Percentiles rank a stretch among this genome's conserved stretches.
phyloP scores from a whole-genome alignment of 64 coral and sea anemone genomes.

The Acropora yongei region DNA sequence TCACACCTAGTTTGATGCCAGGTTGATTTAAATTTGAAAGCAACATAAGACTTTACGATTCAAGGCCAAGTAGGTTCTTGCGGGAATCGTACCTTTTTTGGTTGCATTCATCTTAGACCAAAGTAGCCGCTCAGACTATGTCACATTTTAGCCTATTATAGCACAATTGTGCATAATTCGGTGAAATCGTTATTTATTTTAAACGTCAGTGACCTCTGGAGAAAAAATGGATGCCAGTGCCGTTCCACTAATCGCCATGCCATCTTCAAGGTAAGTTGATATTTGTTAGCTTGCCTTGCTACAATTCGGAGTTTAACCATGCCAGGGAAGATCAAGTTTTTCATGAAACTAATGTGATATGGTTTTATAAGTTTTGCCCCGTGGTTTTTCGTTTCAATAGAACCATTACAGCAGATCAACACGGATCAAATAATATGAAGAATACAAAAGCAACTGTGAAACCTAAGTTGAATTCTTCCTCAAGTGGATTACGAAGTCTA shows the following conservation, averaged over 20 bases:
- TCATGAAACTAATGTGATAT: background rate
- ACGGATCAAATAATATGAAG: background rate
- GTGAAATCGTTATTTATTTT: background rate
- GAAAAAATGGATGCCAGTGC: no score
- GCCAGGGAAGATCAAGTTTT: background rate
- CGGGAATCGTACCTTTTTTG: no score
- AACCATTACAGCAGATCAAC: background rate
- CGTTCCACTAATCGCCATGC: background rate
- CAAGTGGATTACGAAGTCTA: conserved; percentile 73
- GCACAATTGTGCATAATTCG: no score
- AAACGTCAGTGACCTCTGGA: background rate
- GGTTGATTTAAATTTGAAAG: no score
- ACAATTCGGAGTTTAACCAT: no score
- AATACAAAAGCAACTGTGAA: background rate
- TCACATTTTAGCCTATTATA: no score
- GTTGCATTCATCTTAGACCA: no score
- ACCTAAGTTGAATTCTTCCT: background rate
- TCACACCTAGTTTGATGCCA: no score
- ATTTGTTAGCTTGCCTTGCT: background rate
- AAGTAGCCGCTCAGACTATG: no score
- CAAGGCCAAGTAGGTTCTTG: no score
- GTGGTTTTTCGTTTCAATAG: background rate
- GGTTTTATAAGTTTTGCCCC: background rate
- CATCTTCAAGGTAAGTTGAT: background rate
- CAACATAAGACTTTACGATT: no score